phyloP scores from a whole-genome alignment of 1,140 invertebrate species.

The Wiebesia pumilae region DNA sequence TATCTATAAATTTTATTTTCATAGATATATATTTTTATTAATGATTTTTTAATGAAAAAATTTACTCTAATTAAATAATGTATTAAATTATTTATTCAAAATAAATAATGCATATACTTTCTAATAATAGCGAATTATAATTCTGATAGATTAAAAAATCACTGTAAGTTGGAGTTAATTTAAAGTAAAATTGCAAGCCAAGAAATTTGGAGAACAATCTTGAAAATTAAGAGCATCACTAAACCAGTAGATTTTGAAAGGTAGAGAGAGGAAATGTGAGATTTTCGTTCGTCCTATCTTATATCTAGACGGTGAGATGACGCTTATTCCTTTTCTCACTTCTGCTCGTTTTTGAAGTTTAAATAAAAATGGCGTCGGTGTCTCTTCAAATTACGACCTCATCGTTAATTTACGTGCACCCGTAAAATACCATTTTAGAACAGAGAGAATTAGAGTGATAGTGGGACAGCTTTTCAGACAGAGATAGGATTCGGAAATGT shows the following conservation, averaged over 20 bases:
- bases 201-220: not conserved
- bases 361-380: constrained; percentile 21
- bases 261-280: not conserved
- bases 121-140: too few species aligned
- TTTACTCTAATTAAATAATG: too few species aligned
- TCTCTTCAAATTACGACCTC: constrained; percentile 30
- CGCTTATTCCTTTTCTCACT: constrained; percentile 22
- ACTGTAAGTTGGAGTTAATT: not conserved
- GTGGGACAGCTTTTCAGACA: constrained; percentile 22
- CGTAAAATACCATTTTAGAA: constrained; percentile 36
- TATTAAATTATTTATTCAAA: too few species aligned
- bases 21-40: too few species aligned
- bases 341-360: constrained; percentile 22
- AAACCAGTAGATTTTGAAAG: not conserved
- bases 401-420: constrained; percentile 42
- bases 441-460: constrained; percentile 3
- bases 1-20: too few species aligned
- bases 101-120: too few species aligned
- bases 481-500: constrained; percentile 41
- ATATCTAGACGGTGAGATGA: not conserved
- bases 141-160: not conserved
- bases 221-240: not conserved
- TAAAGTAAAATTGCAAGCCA: not conserved
- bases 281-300: constrained; percentile 1
- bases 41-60: too few species aligned